Evolutionary conservation across 2,888 invertebrate genomes (phyloP), one percentile per base, ranked within the genome.

Genomic region (Zaprionus obscuricornis): DNA sequence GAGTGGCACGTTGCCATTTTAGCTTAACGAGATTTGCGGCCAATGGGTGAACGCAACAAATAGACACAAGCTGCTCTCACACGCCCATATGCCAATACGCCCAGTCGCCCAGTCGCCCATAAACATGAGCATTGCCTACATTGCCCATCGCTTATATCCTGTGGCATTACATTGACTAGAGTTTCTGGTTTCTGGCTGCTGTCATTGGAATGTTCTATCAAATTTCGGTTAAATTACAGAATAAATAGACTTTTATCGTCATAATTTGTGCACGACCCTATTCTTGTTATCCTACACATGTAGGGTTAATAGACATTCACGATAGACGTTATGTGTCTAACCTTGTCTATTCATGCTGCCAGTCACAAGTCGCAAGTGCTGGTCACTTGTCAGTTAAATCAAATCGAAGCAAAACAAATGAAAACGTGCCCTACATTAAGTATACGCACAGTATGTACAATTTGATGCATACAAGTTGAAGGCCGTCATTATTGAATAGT

Each of bases 161-260:
- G 26, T n/a, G 31, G 31, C 13, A 31, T n/a, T n/a, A n/a, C n/a
- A n/a, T 31, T 14, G 31, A 7, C 31, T 11, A 7, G 14, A 49
- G 63, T 40, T 50, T 73, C 54, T 60, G 51, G 45, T 51, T n/a
- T n/a, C n/a, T n/a, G n/a, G n/a, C 0, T 37, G 54, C 43, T 58
- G 55, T 47, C 86, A 75, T 75, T 68, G 78, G 69, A 69, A 83
- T 86, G 74, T 67, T 86, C 59, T 68, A 82, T 84, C 70, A 84
- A 81, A 81, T 84, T 84, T 84, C 65, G 74, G 71, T 74, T 74
- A 75, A 84, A 85, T 87, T 78, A 65, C 81, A 60, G 72, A 71
- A 75, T 81, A 84, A 87, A 87, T 86, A 81, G 69, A 66, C 78
- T 85, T 86, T 87, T 87, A 85, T 86, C 76, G 68, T 66, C 68